These are phyloP conservation scores for Haliclona indistincta DNA, from an alignment of 37 sponge, comb jelly and placozoan species.

Conservation along the genomic window DNA sequence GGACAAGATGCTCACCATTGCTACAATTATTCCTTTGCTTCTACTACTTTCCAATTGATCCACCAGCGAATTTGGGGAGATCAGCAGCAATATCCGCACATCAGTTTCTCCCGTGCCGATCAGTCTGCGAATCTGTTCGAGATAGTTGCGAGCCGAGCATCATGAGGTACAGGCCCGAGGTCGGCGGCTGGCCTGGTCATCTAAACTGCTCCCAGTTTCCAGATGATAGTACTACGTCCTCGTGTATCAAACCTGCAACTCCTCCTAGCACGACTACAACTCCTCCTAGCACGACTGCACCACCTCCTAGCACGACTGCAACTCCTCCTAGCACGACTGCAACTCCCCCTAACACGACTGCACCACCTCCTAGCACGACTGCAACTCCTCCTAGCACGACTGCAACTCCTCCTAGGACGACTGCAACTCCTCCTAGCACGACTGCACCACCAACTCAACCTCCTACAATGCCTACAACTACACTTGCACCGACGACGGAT, in stretches of 20 bases:
- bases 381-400: background rate
- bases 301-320: no score
- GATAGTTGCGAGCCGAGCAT: background rate
- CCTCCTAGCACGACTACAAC: no score
- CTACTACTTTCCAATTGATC: constrained; percentile 33
- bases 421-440: no score
- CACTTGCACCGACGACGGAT: no score
- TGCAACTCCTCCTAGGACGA: no score
- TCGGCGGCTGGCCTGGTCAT: background rate
- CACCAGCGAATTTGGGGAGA: no score
- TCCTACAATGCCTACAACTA: background rate
- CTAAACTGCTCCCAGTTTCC: background rate
- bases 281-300: no score
- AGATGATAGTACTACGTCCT: no score
- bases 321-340: no score
- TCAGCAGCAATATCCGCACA: no score
- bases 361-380: background rate
- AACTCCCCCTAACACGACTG: no score
- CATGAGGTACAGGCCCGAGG: background rate
- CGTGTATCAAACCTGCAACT: no score
- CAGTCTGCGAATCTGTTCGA: background rate
- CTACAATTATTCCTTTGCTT: constrained; percentile 23
- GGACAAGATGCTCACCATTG: background rate
- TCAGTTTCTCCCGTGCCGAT: constrained; percentile 13
- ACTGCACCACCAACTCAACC: background rate